These are phyloP conservation scores for Linepithema humile DNA, from an alignment of 1,140 invertebrate genomes.

Conservation along the genomic window DNA sequence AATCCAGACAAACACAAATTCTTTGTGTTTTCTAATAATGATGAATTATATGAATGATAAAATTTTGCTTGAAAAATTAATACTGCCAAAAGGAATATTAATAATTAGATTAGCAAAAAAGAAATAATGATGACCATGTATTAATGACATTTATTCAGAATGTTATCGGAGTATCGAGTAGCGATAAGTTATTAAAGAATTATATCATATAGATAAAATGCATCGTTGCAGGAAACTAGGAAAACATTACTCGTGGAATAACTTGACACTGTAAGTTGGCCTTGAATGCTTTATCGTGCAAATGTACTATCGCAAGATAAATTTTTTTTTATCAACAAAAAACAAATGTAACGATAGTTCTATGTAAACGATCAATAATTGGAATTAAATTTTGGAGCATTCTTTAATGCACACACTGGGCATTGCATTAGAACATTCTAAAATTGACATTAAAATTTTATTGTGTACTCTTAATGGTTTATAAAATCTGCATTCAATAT, in stretches of 20 bases:
- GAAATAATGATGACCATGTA: not conserved
- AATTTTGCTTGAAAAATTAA: not conserved
- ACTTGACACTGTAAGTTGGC: not conserved
- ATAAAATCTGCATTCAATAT: no score
- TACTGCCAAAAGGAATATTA: not conserved
- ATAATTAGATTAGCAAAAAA: not conserved
- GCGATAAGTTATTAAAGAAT: constrained; percentile 10
- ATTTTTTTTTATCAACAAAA: not conserved
- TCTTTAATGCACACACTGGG: not conserved
- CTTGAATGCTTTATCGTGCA: not conserved
- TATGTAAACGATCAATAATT: not conserved
- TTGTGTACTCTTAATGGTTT: no score
- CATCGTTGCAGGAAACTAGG: not conserved
- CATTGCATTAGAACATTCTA: no score
- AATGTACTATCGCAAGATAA: not conserved
- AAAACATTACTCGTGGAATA: not conserved
- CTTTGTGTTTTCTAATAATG: not conserved
- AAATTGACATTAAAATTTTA: no score
- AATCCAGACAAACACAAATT: not conserved
- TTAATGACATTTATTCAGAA: constrained; percentile 5
- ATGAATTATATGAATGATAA: not conserved
- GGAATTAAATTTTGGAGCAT: not conserved
- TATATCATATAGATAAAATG: not conserved
- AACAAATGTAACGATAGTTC: not conserved
- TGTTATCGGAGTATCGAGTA: not conserved